Base-by-base conservation (phyloP, 2,888 invertebrate species). In the Margaritifera margaritifera region DNA sequence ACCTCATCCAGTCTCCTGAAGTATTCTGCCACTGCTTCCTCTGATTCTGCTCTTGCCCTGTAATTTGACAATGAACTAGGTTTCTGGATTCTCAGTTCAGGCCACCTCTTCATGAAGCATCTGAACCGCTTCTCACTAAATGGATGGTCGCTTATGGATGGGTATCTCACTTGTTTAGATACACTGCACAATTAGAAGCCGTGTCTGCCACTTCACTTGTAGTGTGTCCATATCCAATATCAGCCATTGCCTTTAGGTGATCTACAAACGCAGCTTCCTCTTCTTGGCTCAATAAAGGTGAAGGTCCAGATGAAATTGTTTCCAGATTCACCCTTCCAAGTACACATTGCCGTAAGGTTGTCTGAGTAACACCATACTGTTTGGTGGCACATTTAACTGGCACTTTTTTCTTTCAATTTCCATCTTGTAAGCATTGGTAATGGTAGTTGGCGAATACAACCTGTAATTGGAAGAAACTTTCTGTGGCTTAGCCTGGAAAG, bases 181-280 rank as follows among this genome's bases (percentile, higher is more conserved):
- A 57, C 22, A 62, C 20, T 0, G 64, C 65, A 64, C 58, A 69
- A 20, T 65, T 65, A n/a, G n/a, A n/a, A n/a, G n/a, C n/a, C n/a
- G n/a, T n/a, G n/a, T n/a, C n/a, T n/a, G n/a, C n/a, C n/a, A 71
- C 64, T 55, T 68, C 71, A 19, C 19, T 58, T 22, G 25, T 11
- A 20, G 60, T 54, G 50, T 62, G 65, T 1, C 71, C 70, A 53
- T 66, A 66, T 5, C 70, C 70, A 31, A 61, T 6, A 4, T 1
- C 15, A 4, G 71, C 51, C 68, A 71, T 68, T 20, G 51, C 22
- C 22, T 61, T 57, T 19, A 59, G 22, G 51, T 55, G 60, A 1
- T 64, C 24, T 0, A 68, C 64, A 58, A 68, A 55, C 19, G 51
- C 0, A 20, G 56, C 60, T 52, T 69, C 64, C 56, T 69, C 61